phyloP scores from a whole-genome alignment of 2,113 vertebrate genomes.

The Laticauda laticaudata region DNA sequence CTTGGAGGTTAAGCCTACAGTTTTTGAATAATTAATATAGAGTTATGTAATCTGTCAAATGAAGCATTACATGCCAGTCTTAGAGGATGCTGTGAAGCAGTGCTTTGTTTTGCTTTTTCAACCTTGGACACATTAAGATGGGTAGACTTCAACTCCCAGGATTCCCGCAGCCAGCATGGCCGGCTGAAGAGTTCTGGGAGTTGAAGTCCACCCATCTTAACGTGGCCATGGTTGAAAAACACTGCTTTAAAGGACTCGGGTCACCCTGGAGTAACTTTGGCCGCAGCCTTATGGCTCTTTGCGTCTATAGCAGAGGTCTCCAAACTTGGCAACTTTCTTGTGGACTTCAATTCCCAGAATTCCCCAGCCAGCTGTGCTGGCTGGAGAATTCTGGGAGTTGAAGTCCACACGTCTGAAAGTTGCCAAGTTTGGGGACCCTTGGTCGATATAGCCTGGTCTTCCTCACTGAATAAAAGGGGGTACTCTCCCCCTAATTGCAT shows the following conservation, averaged over 20 bases:
- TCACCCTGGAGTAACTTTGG: background rate
- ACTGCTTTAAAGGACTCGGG: background rate
- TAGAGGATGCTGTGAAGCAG: background rate
- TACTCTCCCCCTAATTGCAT: background rate
- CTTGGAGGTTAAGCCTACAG: background rate
- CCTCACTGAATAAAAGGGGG: no score
- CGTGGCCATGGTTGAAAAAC: background rate
- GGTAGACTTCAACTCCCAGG: background rate
- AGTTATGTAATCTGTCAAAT: background rate
- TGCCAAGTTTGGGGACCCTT: no score
- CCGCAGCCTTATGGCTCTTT: background rate
- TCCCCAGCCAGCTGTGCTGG: no score
- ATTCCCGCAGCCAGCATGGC: background rate
- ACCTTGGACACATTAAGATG: background rate
- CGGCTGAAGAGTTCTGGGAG: background rate
- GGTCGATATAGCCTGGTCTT: background rate
- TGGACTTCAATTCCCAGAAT: no score
- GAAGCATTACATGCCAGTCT: background rate
- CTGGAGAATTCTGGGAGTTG: no score
- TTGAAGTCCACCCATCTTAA: background rate
- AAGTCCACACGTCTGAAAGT: no score
- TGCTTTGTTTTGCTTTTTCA: background rate
- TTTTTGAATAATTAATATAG: background rate
- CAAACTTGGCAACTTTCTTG: no score
- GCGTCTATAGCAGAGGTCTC: no score